phyloP scores from a whole-genome alignment of 2,113 vertebrate species.

The Chrysemys picta region DNA sequence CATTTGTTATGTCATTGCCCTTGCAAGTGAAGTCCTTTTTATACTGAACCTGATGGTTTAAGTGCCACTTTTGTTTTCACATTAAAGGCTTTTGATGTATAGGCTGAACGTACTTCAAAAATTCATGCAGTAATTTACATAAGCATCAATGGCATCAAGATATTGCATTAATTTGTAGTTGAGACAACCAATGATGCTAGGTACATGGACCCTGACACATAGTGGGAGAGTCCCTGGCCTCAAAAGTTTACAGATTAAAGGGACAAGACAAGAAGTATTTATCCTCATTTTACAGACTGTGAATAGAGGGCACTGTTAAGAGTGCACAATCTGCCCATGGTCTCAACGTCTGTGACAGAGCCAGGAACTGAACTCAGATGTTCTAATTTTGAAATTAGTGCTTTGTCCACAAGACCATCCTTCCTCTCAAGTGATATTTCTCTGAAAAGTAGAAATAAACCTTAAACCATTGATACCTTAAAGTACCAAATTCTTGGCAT shows the following conservation, averaged over 20 bases:
- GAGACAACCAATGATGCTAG: background rate
- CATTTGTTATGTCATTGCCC: background rate
- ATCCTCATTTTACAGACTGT: background rate
- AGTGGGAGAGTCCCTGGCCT: background rate
- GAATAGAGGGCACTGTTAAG: background rate
- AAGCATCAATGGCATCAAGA: background rate
- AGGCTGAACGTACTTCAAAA: background rate
- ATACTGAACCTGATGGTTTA: background rate
- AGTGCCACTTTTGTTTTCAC: background rate
- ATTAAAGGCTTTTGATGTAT: rapidly evolving
- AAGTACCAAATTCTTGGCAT: background rate
- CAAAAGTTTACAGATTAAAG: background rate
- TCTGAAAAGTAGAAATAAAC: background rate
- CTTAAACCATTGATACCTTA: background rate
- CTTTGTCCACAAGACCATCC: background rate
- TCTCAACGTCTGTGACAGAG: background rate
- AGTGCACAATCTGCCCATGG: background rate
- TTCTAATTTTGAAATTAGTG: background rate
- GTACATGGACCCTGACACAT: background rate
- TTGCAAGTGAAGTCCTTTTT: background rate
- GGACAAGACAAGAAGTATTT: background rate
- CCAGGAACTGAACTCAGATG: background rate
- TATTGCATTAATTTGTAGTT: background rate
- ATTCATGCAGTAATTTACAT: background rate
- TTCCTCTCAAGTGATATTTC: background rate